Conservation (phyloP, 2,888 invertebrate species). For the Pherbina coryleti region DNA sequence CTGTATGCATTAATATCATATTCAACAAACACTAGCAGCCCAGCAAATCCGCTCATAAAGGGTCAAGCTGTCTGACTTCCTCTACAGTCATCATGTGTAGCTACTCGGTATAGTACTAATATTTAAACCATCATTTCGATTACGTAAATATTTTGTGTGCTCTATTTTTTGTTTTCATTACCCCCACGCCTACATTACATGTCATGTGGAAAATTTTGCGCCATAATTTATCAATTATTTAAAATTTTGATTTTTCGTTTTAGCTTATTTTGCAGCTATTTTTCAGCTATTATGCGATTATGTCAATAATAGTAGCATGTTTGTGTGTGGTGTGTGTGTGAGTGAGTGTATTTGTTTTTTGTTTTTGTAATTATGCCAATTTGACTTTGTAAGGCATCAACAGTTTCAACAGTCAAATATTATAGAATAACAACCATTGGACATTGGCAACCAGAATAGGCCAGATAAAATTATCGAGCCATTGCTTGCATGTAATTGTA, state of each 20-base stretch:
- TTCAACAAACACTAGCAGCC: too few relatives aligned
- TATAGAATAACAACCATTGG: not conserved
- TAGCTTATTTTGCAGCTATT: not conserved
- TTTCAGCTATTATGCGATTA: not conserved
- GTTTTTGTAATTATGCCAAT: not conserved
- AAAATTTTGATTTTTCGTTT: constrained; percentile 5
- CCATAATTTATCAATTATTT: constrained; percentile 6
- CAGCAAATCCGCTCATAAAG: not conserved
- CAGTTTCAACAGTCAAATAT: not conserved
- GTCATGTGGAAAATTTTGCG: not conserved
- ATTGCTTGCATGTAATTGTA: too few relatives aligned
- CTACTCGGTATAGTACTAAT: not conserved
- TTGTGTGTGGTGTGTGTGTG: too few relatives aligned
- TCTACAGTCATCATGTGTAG: not conserved
- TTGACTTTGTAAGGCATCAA: not conserved
- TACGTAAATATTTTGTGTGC: not conserved
- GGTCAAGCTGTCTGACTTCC: not conserved
- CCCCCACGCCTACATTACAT: not conserved
- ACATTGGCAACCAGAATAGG: too few relatives aligned
- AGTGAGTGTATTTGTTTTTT: not conserved
- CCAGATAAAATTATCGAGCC: too few relatives aligned
- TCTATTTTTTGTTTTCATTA: not conserved
- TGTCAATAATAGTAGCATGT: not conserved
- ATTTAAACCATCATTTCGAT: not conserved
- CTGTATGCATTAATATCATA: too few relatives aligned